Evolutionary conservation across 2,888 invertebrate species (phyloP).

Genomic region (Nephrotoma guestfalica): DNA sequence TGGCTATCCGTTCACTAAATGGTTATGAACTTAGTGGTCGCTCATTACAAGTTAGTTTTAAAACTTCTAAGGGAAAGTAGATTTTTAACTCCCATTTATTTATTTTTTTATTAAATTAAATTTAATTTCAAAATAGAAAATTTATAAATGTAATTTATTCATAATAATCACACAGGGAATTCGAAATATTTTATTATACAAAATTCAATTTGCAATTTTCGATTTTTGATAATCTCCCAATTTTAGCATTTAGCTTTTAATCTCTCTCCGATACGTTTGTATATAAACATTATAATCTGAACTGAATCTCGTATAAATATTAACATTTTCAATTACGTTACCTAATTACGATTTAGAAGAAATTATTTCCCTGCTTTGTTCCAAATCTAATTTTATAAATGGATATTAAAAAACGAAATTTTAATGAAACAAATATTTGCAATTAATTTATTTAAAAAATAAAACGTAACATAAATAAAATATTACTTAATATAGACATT

Average conservation of each 20-base stretch:
- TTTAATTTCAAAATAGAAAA: background rate
- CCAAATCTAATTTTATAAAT: background rate
- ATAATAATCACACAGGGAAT: background rate
- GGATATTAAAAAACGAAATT: background rate
- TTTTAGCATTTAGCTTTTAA: background rate
- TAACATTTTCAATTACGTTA: background rate
- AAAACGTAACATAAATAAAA: background rate
- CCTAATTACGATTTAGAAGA: background rate
- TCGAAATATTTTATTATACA: background rate
- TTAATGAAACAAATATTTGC: background rate
- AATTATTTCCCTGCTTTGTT: background rate
- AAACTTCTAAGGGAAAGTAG: slow-evolving; percentile 67
- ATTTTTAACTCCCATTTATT: background rate
- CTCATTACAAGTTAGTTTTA: slow-evolving; percentile 94
- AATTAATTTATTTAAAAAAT: background rate
- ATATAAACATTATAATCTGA: background rate
- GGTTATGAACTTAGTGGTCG: slow-evolving; percentile 92
- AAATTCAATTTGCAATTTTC: background rate
- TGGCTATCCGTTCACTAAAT: slow-evolving; percentile 90
- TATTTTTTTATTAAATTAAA: background rate
- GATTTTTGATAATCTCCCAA: background rate
- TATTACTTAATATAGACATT: background rate
- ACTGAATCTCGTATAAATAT: background rate
- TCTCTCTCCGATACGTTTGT: background rate
- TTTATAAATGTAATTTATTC: background rate